Percentiles rank a stretch among this genome's conserved stretches.
phyloP scores from a whole-genome alignment of 2,113 vertebrate genomes.

The Sarotherodon lohbergeri region DNA sequence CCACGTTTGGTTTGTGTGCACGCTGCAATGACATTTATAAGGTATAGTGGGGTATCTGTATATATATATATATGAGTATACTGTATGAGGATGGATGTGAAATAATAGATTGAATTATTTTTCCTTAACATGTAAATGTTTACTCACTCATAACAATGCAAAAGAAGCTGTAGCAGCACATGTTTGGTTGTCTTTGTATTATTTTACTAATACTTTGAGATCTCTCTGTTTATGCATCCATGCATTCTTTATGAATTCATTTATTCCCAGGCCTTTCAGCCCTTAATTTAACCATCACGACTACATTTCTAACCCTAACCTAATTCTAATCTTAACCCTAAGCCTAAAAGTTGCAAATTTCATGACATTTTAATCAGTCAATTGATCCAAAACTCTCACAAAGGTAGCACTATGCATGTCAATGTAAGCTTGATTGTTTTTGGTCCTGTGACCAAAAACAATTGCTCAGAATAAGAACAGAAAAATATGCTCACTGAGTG shows the following conservation, averaged over 20 bases:
- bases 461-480: not conserved
- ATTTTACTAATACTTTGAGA: not conserved
- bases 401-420: not conserved
- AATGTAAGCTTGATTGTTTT: not conserved
- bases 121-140: not conserved
- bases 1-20: not conserved
- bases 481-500: not conserved
- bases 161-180: not conserved
- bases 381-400: not conserved
- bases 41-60: not conserved
- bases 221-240: not conserved
- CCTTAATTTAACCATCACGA: not conserved
- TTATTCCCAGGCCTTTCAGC: not conserved
- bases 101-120: not conserved
- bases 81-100: not conserved
- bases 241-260: not conserved
- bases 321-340: not conserved
- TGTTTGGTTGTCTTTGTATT: not conserved
- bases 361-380: not conserved
- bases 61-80: not conserved
- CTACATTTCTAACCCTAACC: not conserved
- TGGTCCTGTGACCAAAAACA: not conserved
- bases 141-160: not conserved
- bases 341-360: not conserved
- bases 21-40: not conserved